Conservation (phyloP, 2,888 invertebrate species). For the Dilophus febrilis region DNA sequence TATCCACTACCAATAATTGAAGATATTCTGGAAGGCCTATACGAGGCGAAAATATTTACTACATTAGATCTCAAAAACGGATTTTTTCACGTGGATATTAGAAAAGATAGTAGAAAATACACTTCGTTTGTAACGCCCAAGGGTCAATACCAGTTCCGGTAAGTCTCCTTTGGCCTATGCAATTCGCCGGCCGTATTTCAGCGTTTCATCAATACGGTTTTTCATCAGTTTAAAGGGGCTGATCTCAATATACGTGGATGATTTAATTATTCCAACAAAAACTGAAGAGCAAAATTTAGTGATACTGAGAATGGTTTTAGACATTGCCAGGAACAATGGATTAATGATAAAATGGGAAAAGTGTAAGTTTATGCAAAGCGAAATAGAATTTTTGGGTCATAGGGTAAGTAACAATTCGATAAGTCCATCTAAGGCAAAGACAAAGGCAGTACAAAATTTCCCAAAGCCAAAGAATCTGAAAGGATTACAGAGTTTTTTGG, state of each 20-base stretch:
- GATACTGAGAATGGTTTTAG: too few species aligned
- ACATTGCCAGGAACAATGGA: too few species aligned
- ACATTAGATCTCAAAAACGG: slow-evolving; percentile 18
- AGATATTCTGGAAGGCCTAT: slow-evolving; percentile 17
- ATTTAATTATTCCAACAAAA: too few species aligned
- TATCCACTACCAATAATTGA: slow-evolving; percentile 24
- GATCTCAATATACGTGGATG: too few species aligned
- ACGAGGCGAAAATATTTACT: slow-evolving; percentile 14
- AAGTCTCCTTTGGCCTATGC: slow-evolving; percentile 23
- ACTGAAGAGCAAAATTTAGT: too few species aligned
- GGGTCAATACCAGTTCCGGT: slow-evolving; percentile 24
- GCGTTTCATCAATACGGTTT: slow-evolving; percentile 11
- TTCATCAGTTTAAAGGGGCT: too few species aligned
- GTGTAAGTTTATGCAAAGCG: neutral
- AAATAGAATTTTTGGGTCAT: neutral
- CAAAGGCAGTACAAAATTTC: neutral
- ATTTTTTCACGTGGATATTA: slow-evolving; percentile 19
- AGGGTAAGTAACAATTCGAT: neutral
- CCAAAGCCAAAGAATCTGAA: neutral
- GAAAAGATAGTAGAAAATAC: slow-evolving; percentile 14
- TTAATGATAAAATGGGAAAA: neutral
- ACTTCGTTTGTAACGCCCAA: slow-evolving; percentile 23
- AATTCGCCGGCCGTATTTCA: slow-evolving; percentile 22
- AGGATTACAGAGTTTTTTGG: neutral
- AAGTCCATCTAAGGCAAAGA: neutral